phyloP scores from a whole-genome alignment of 2,888 invertebrate genomes.

The Netelia inedita region DNA sequence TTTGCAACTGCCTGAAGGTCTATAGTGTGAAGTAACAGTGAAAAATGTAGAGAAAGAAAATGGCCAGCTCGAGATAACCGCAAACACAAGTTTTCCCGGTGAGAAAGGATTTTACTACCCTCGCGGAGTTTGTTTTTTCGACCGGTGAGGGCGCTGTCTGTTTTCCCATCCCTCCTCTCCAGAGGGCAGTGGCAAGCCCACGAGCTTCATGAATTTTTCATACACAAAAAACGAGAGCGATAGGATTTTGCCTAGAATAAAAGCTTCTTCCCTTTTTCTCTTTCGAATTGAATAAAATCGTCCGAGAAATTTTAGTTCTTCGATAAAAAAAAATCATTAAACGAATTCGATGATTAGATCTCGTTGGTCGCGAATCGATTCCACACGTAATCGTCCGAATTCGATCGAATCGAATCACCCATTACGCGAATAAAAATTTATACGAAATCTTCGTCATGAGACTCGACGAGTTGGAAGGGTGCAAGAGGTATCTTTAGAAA shows the following conservation, averaged over 20 bases:
- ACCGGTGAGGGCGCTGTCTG: background rate
- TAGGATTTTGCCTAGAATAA: background rate
- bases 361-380: too few species aligned
- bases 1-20: slow-evolving; percentile 24
- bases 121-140: slow-evolving; percentile 45
- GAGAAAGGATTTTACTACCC: background rate
- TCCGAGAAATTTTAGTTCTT: background rate
- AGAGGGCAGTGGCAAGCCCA: background rate
- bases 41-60: background rate
- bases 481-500: slow-evolving; percentile 60
- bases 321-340: too few species aligned
- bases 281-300: background rate
- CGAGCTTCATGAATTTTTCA: background rate
- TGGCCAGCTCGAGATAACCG: background rate
- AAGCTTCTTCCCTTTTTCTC: background rate
- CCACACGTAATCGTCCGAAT: too few species aligned
- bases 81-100: slow-evolving; percentile 41
- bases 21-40: slow-evolving; percentile 40
- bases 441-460: background rate
- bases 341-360: too few species aligned
- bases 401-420: too few species aligned
- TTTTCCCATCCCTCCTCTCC: slow-evolving; percentile 3
- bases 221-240: background rate
- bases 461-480: background rate
- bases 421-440: too few species aligned